Evolutionary conservation across 2,888 invertebrate genomes (phyloP).

Genomic region (Campoplex capitator): DNA sequence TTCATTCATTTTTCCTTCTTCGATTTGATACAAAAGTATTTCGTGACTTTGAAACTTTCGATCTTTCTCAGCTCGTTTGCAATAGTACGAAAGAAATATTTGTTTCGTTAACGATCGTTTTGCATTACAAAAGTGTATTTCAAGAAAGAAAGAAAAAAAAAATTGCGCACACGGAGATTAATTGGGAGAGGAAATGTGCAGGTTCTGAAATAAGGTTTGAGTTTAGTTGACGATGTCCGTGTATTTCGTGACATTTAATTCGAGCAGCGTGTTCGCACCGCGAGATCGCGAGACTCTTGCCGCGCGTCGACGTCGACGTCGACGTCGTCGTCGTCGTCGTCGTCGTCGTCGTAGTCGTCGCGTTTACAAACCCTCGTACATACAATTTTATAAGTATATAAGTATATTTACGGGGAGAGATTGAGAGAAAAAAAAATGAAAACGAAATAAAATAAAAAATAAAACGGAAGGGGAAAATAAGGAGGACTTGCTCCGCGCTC

Average conservation of each 20-base stretch:
- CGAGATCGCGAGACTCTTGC: constrained; percentile 43
- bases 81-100: background rate
- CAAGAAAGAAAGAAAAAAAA: background rate
- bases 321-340: constrained; percentile 15
- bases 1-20: no score
- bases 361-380: constrained; percentile 43
- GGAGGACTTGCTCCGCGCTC: constrained; percentile 66
- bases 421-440: constrained; percentile 34
- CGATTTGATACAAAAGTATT: no score
- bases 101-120: background rate
- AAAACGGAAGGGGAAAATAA: constrained; percentile 58
- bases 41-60: no score
- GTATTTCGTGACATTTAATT: constrained; percentile 73
- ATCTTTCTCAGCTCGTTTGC: no score
- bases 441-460: background rate
- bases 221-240: background rate
- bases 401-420: constrained; percentile 19
- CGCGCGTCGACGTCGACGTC: constrained; percentile 3
- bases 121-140: background rate
- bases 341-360: constrained; percentile 45
- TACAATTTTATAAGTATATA: constrained; percentile 39
- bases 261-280: constrained; percentile 59
- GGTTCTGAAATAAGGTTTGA: background rate
- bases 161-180: background rate
- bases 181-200: background rate